phyloP scores from a whole-genome alignment of 2,113 vertebrate species.

The Himantopus leucocephalus region DNA sequence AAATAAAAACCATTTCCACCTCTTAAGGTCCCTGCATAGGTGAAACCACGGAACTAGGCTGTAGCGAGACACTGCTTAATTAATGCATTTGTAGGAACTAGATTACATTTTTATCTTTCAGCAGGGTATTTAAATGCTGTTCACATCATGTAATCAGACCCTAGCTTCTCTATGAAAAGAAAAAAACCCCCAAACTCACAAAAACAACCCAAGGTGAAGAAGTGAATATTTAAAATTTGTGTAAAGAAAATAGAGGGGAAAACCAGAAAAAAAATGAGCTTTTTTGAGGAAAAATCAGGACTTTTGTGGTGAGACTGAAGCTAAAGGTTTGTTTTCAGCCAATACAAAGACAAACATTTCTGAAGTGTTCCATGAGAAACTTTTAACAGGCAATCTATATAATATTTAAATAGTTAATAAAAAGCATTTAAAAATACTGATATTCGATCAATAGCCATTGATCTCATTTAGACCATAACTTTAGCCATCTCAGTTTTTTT shows the following conservation, averaged over 20 bases:
- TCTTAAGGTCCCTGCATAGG: background rate
- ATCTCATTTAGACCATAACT: fast-evolving
- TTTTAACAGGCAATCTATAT: background rate
- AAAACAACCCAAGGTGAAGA: background rate
- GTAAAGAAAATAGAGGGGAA: background rate
- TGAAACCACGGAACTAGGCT: background rate
- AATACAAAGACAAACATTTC: no score
- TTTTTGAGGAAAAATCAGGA: background rate
- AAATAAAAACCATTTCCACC: constrained; percentile 6
- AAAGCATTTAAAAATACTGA: background rate
- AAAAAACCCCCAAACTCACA: background rate
- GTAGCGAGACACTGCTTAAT: background rate
- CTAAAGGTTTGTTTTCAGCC: background rate
- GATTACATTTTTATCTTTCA: background rate
- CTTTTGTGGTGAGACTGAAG: background rate
- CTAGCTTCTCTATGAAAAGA: background rate
- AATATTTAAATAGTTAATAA: background rate
- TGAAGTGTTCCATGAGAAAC: background rate
- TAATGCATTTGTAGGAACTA: background rate
- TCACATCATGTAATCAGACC: background rate
- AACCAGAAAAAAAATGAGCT: fast-evolving
- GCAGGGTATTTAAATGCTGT: background rate
- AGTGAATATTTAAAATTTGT: background rate
- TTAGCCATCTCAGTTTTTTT: fast-evolving
- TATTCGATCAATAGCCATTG: background rate